These are phyloP conservation scores for Copidosoma aretas DNA, from an alignment of 2,888 invertebrate genomes.

Conservation along the genomic window DNA sequence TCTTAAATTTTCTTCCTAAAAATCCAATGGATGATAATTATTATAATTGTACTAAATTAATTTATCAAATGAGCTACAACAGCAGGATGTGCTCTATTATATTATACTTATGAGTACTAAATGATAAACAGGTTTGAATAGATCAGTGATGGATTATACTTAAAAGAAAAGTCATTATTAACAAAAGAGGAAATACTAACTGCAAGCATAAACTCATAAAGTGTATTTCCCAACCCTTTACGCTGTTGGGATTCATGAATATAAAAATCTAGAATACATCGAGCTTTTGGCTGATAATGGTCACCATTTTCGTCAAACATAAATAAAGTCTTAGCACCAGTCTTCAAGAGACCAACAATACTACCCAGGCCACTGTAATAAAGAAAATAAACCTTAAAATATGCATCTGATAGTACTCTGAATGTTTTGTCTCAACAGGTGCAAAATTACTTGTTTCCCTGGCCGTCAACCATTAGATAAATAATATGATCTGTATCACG, in stretches of 20 bases:
- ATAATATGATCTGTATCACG: constrained; percentile 67
- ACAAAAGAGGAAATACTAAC: constrained; percentile 65
- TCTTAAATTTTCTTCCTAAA: constrained; percentile 71
- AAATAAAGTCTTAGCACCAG: constrained; percentile 89
- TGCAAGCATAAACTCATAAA: constrained; percentile 89
- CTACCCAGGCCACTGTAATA: constrained; percentile 69
- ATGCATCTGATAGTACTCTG: neutral
- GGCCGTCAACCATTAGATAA: constrained; percentile 66
- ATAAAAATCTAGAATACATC: constrained; percentile 94
- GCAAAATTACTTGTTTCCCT: constrained; percentile 66
- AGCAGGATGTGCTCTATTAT: no score
- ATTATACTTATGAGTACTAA: no score
- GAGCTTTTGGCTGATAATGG: constrained; percentile 80
- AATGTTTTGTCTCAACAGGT: neutral
- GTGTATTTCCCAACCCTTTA: constrained; percentile 80
- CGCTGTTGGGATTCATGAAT: constrained; percentile 85
- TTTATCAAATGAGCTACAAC: no score
- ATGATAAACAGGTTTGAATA: no score
- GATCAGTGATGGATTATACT: no score
- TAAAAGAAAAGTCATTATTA: no score
- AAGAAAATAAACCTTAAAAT: neutral
- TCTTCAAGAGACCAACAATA: constrained; percentile 87
- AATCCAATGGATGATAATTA: neutral
- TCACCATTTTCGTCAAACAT: constrained; percentile 76
- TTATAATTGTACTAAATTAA: no score